A percentile compares a stretch with the other conserved stretches of the same genome.
Conservation (phyloP, 2,888 invertebrate genomes). For the Octodonta nipae region DNA sequence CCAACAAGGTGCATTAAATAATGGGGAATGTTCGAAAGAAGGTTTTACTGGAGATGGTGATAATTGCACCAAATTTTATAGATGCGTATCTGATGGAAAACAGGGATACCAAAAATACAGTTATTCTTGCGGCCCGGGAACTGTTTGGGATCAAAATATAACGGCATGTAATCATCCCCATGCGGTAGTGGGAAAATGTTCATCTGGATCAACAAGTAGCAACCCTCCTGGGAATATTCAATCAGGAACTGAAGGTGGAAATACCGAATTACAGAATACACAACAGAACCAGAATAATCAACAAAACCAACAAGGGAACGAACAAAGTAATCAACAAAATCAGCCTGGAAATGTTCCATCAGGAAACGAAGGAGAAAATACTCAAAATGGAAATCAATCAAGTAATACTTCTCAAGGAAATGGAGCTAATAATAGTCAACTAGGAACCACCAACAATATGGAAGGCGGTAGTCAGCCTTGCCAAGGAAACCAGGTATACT, state of each 20-base stretch:
- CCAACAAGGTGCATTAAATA: too few relatives aligned
- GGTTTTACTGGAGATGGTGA: conserved; percentile 56
- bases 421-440: neutral
- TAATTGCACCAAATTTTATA: conserved; percentile 63
- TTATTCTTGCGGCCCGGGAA: conserved; percentile 63
- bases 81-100: conserved; percentile 54
- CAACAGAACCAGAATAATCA: conserved; percentile 6
- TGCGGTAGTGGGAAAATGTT: conserved; percentile 36
- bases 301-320: conserved; percentile 8
- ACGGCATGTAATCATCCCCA: conserved; percentile 60
- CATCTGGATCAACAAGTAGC: conserved; percentile 8
- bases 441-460: neutral
- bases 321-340: conserved; percentile 9
- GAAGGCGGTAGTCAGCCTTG: neutral
- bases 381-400: neutral
- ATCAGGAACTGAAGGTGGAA: conserved; percentile 8
- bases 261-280: conserved; percentile 7
- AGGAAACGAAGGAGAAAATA: neutral
- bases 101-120: conserved; percentile 52
- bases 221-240: conserved; percentile 10
- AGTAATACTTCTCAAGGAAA: neutral
- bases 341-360: conserved; percentile 8
- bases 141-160: conserved; percentile 59
- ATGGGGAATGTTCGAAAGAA: conserved; percentile 47
- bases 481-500: too few relatives aligned